phyloP scores from a whole-genome alignment of 2,888 invertebrate genomes.

The Schrankia costaestrigalis region DNA sequence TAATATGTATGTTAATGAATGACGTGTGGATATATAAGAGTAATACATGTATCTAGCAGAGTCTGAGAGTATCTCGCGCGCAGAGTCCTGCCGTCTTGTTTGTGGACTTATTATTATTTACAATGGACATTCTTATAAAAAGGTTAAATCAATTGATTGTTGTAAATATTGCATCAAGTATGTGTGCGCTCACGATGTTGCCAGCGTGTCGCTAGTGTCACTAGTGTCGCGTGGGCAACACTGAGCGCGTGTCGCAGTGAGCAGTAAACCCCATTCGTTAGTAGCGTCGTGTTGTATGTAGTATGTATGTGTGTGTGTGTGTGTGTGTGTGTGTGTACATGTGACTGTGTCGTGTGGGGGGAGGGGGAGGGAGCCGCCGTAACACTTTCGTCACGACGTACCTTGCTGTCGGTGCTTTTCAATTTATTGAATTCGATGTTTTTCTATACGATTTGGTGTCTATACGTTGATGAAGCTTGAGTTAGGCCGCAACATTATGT shows the following conservation, averaged over 20 bases:
- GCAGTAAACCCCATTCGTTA: constrained; percentile 63
- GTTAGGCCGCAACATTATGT: too few relatives aligned
- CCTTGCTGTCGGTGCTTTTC: constrained; percentile 34
- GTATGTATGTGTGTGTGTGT: constrained; percentile 24
- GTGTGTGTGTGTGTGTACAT: constrained; percentile 20
- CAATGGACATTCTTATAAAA: constrained; percentile 26
- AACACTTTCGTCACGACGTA: constrained; percentile 19
- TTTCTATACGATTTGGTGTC: constrained; percentile 27
- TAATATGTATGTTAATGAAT: too few relatives aligned
- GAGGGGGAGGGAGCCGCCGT: constrained; percentile 11
- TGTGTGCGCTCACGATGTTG: constrained; percentile 24
- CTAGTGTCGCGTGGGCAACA: constrained; percentile 13
- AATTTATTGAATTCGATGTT: constrained; percentile 23
- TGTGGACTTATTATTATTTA: constrained; percentile 38
- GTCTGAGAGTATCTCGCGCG: too few relatives aligned
- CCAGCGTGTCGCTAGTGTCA: constrained; percentile 9
- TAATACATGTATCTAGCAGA: too few relatives aligned
- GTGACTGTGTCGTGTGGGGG: constrained; percentile 20
- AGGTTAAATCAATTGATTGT: constrained; percentile 47
- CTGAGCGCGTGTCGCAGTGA: constrained; percentile 27
- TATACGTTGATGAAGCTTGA: constrained; percentile 16
- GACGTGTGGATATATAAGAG: too few relatives aligned
- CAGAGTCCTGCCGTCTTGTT: constrained; percentile 10
- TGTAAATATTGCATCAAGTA: constrained; percentile 52
- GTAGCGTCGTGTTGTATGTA: constrained; percentile 38